A percentile compares a stretch with the other conserved stretches of the same genome.
phyloP scores from a whole-genome alignment of 2,113 vertebrate species.

The Benthochromis sp. region DNA sequence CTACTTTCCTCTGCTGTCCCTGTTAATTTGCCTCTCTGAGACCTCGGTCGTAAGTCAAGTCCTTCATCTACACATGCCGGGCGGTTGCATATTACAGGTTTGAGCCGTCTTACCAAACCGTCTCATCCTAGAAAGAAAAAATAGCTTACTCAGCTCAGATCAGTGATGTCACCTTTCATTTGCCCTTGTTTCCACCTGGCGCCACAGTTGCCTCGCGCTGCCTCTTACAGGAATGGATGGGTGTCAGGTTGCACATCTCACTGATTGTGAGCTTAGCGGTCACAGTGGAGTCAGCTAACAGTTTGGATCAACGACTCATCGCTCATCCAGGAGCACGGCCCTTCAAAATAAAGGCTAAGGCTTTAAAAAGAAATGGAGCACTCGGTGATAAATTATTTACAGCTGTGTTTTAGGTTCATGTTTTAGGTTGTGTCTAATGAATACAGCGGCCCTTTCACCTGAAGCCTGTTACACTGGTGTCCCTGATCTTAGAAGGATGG shows the following conservation, averaged over 20 bases:
- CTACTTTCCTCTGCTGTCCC: background rate
- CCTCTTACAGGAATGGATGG: background rate
- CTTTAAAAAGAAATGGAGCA: background rate
- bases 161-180: slow-evolving; percentile 30
- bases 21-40: background rate
- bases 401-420: background rate
- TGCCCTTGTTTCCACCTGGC: slow-evolving; percentile 3
- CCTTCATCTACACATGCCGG: background rate
- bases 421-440: background rate
- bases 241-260: slow-evolving; percentile 19
- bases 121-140: background rate
- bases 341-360: background rate
- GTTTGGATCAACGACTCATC: background rate
- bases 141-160: background rate
- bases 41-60: background rate
- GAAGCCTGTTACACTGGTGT: background rate
- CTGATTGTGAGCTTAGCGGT: background rate
- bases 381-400: background rate
- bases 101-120: background rate
- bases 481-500: background rate
- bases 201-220: background rate
- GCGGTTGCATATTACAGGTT: background rate
- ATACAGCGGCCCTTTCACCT: background rate
- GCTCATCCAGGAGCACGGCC: background rate
- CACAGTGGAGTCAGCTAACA: background rate